A percentile compares a stretch with the other conserved stretches of the same genome.
Evolutionary conservation across 2,797 vertebrate genomes (phyloP).

Genomic region (Sebastes dallii): DNA sequence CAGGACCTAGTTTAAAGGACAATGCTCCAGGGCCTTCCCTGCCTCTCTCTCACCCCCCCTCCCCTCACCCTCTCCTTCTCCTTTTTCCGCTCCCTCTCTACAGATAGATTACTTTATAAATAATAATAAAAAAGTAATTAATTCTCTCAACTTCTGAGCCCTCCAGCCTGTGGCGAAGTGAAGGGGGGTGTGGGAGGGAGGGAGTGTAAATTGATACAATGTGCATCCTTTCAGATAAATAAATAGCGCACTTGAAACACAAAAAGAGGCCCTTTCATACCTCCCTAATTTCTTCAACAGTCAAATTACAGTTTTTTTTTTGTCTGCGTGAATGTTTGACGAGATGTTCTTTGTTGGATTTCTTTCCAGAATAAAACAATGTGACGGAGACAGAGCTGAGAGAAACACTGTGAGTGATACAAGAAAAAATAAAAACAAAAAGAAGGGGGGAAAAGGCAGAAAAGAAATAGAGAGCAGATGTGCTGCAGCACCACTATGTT

Average conservation of each 20-base stretch:
- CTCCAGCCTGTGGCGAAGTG: slow-evolving; percentile 87
- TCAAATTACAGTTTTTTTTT: slow-evolving; percentile 80
- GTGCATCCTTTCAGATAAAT: slow-evolving; percentile 99
- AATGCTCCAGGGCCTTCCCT: slow-evolving; percentile 80
- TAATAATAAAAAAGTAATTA: slow-evolving; percentile 97
- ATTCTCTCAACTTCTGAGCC: slow-evolving; percentile 97
- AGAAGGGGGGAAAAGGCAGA: not conserved
- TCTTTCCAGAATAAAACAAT: slow-evolving; percentile 60
- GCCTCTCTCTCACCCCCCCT: slow-evolving; percentile 55
- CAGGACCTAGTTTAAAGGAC: slow-evolving; percentile 86
- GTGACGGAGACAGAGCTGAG: slow-evolving; percentile 29
- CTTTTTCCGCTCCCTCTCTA: slow-evolving; percentile 55
- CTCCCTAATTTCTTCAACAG: slow-evolving; percentile 82
- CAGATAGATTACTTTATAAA: slow-evolving; percentile 93
- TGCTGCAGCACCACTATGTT: not conserved
- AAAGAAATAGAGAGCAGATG: not conserved
- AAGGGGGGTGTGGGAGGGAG: slow-evolving; percentile 55
- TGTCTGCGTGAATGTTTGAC: slow-evolving; percentile 79
- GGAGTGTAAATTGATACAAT: slow-evolving; percentile 92
- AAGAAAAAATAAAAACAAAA: slow-evolving; percentile 18
- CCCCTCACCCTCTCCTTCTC: slow-evolving; percentile 36
- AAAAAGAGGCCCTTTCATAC: slow-evolving; percentile 80
- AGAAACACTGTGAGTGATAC: slow-evolving; percentile 21
- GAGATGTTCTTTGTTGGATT: slow-evolving; percentile 76
- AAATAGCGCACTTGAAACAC: slow-evolving; percentile 79